Percentiles rank a stretch among this genome's conserved stretches.
phyloP scores from a whole-genome alignment of 2,113 vertebrate genomes.

The Corythoichthys haematopterus region DNA sequence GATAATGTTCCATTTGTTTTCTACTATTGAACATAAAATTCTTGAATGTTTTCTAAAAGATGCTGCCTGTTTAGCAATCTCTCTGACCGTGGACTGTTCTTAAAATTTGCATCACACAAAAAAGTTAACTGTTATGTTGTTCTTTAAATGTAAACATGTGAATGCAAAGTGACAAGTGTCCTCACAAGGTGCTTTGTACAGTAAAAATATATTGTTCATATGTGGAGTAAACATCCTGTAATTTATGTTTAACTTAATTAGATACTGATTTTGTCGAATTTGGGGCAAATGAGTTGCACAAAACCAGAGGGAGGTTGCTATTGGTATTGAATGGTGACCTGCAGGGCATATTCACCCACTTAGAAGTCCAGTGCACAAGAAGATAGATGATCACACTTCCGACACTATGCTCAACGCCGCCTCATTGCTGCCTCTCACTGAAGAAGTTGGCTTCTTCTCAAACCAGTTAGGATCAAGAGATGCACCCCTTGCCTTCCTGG shows the following conservation, averaged over 20 bases:
- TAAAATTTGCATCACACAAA: conserved; percentile 57
- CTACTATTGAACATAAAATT: conserved; percentile 45
- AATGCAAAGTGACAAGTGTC: conserved; percentile 65
- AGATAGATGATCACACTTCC: conserved; percentile 44
- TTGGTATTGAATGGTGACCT: conserved; percentile 46
- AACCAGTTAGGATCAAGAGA: conserved; percentile 50
- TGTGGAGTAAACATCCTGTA: conserved; percentile 69
- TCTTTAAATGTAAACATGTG: conserved; percentile 42
- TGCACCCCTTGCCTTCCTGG: conserved; percentile 24
- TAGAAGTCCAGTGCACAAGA: conserved; percentile 65
- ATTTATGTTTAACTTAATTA: conserved; percentile 78
- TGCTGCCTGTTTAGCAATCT: conserved; percentile 70
- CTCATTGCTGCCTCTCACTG: conserved; percentile 43
- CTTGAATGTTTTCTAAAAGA: conserved; percentile 68
- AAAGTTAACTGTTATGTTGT: conserved; percentile 34
- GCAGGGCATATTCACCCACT: conserved; percentile 49
- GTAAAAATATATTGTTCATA: conserved; percentile 69
- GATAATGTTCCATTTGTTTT: conserved; percentile 33
- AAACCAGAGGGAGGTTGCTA: conserved; percentile 45
- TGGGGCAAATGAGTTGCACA: conserved; percentile 58
- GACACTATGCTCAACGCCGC: conserved; percentile 35
- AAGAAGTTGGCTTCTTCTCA: conserved; percentile 39
- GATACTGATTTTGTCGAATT: conserved; percentile 42
- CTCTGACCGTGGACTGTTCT: conserved; percentile 74
- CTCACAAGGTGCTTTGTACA: conserved; percentile 77